Base-by-base conservation (phyloP, 1,140 invertebrate genomes). In the Aphaenogaster rudis region DNA sequence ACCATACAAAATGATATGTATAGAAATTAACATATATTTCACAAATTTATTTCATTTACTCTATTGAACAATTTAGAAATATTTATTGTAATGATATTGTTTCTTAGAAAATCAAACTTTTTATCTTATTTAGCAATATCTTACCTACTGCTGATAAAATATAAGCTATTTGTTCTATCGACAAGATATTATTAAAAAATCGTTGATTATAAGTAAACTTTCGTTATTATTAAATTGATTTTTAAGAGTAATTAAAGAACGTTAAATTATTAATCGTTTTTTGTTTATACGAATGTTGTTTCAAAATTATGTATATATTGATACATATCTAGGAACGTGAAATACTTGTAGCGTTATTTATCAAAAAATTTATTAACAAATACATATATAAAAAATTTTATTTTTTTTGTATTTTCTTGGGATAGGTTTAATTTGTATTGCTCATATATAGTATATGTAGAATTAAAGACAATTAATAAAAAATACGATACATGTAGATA, bases 111-210 rank as follows among this genome's bases (percentile, higher is more conserved):
- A 45, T 11, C 3, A 9, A 82, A 42, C 13, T 57, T 21, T n/a
- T 57, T 33, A 71, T 15, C 5, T 59, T 11, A 42, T 59, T 59
- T 42, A 28, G 0, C 33, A 57, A 28, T 69, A 39, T 54, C 13
- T 71, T 72, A 72, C n/a, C 64, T 54, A 71, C 50, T 33, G 66
- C 2, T 72, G 79, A 42, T 82, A 81, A 71, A 21, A 69, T 54
- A 1, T 28, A 39, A 64, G 2, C 6, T 33, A 9, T 2, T 66
- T 48, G 9, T 64, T 39, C 2, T 76, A 76, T 76, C 1, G 21
- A 21, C n/a, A 28, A 59, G 13, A 59, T 59, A 21, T 21, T 48
- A 7, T 33, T 61, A 33, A 33, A 42, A 39, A 74, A 6, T 39
- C 4, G 1, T 1, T 8, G 8, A 54, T 21, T 21, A 21, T 21